Evolutionary conservation across 2,113 vertebrate species (phyloP), one percentile per base, ranked within the genome.

Genomic region (Sphaerodactylus townsendi): DNA sequence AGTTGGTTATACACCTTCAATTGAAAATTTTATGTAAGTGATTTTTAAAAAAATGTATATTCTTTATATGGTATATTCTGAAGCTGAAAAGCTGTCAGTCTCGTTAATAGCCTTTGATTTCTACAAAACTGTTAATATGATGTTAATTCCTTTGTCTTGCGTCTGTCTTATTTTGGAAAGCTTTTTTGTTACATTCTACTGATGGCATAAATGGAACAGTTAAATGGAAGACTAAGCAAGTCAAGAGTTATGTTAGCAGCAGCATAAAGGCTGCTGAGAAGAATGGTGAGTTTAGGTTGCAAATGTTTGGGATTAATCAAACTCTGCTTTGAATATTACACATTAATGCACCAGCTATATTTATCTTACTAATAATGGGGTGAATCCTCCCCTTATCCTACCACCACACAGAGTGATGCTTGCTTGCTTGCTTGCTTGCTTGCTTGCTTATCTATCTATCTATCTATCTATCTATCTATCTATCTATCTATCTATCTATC

Each of bases 271-370:
- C 96, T 96, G 92, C 95, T 96, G 93, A 96, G 92, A 95, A 95
- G 95, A 97, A 97, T 92, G 98, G 98, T 99, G 97, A 99, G 98
- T 99, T 96, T 95, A 95, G 96, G 95, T 70, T 90, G 59, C 81
- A 69, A 90, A 82, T 90, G 53, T 77, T 90, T 90, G 85, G 91
- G 84, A 88, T 90, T 69, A 89, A 85, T 93, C 91, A 90, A 80
- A 83, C 90, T 90, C 50, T 44, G 78, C 89, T 93, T 94, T 89
- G 87, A 86, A 64, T 91, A 73, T 71, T 85, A 75, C 65, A 82
- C 79, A 62, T 87, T 87, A 81, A 87, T 92, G 92, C 90, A 92
- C 79, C 41, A 90, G 82, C 92, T 87, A 71, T 93, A 79, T 53
- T 84, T 88, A 39, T 87, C 90, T 94, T 90, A 92, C 83, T 83